Base-by-base conservation (phyloP, 2,797 vertebrate species). In the Dallia pectoralis region DNA sequence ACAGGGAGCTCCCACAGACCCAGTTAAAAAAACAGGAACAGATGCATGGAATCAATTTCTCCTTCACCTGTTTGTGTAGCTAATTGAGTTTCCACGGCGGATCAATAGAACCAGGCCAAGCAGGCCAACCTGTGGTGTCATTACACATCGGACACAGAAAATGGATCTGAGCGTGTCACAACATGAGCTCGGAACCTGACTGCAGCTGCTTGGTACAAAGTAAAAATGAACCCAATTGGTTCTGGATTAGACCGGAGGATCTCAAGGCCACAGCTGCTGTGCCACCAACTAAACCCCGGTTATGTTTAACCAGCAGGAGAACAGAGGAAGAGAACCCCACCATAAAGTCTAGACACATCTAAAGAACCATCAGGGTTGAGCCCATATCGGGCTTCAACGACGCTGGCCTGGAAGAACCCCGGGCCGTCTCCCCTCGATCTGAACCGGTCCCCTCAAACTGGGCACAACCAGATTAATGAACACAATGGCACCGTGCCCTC, bases 81-180 rank as follows among this genome's bases (percentile, higher is more conserved):
- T 83, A 82, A 78, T 76, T 86, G 51, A 69, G 80, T 91, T 88
- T 91, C 19, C 56, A 86, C 89, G 82, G 71, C 82, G 79, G 86
- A 87, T 89, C 86, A 83, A 74, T 89, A 90, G 47, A 77, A 84
- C 78, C 87, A 73, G 84, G 82, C 84, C 74, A 78, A 89, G 85
- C 85, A 84, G 2, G 22, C 83, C 73, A 89, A 88, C 87, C 87
- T 80, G 75, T n/a, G 78, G 79, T 72, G 84, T 69, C 82, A 76
- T 73, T 69, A 80, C 4, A 75, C 78, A 79, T 92, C 85, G 82
- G 77, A 82, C 75, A 88, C 69, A 79, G 88, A 89, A 91, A 93
- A 84, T 90, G 91, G 89, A 92, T 92, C 88, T 88, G 88, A 92
- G 91, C 81, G 66, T 84, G 75, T 74, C 68, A 71, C 75, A 81